Percentiles rank a stretch among this genome's conserved stretches.
Conservation (phyloP, 2,113 vertebrate genomes). For the Cololabis saira region DNA sequence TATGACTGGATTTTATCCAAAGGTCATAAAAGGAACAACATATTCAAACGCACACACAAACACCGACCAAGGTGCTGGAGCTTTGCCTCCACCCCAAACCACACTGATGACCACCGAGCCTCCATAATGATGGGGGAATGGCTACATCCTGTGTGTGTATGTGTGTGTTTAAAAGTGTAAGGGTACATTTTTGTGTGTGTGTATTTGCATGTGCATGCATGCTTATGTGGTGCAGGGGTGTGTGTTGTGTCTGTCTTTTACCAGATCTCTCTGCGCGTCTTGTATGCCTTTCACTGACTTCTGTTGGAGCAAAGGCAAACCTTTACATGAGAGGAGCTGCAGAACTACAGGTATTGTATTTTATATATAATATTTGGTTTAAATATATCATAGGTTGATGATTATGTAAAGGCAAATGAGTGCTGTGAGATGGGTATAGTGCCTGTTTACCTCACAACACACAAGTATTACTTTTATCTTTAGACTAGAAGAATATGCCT, state of each 20-base stretch:
- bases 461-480: too few relatives aligned
- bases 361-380: neutral
- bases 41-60: conserved; percentile 15
- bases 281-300: conserved; percentile 24
- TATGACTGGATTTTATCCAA: conserved; percentile 22
- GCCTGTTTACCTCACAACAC: neutral
- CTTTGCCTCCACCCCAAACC: conserved; percentile 56
- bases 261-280: conserved; percentile 30
- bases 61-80: conserved; percentile 43
- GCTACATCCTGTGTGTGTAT: conserved; percentile 5
- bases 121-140: conserved; percentile 51
- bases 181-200: conserved; percentile 20
- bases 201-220: conserved; percentile 53
- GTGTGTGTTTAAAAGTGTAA: conserved; percentile 17
- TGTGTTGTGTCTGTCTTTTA: conserved; percentile 35
- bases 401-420: neutral
- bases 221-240: conserved; percentile 44
- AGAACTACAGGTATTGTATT: conserved; percentile 22
- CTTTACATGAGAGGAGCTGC: conserved; percentile 43
- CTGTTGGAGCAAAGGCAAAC: conserved; percentile 13
- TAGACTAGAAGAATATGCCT: neutral
- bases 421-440: neutral
- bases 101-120: conserved; percentile 52
- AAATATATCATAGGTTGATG: neutral
- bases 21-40: conserved; percentile 23